Percentiles rank a stretch among this genome's conserved stretches.
These are phyloP conservation scores for Petrocephalus sullivani DNA, from an alignment of 2,797 vertebrate genomes.

Conservation along the genomic window DNA sequence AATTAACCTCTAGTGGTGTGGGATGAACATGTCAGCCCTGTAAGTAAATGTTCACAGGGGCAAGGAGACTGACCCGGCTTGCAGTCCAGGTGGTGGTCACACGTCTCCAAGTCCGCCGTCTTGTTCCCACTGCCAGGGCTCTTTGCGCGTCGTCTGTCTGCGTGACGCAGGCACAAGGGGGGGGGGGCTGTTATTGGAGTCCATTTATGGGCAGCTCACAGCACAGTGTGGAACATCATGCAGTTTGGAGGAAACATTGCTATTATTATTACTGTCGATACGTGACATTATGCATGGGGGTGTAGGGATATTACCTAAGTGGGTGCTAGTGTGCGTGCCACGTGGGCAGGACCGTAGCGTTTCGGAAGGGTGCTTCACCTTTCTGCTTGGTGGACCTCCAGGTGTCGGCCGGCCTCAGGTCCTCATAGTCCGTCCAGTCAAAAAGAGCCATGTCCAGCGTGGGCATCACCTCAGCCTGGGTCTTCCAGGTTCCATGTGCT, in stretches of 20 bases:
- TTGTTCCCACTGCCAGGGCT: not conserved
- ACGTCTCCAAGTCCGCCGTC: slow-evolving; percentile 15
- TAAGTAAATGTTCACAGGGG: not conserved
- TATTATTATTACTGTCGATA: not conserved
- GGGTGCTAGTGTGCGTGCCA: not conserved
- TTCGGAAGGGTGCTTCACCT: slow-evolving; percentile 47
- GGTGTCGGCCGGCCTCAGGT: slow-evolving; percentile 61
- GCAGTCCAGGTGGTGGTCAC: slow-evolving; percentile 42
- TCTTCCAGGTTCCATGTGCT: not conserved
- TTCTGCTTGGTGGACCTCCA: slow-evolving; percentile 67
- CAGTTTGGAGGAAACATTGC: not conserved
- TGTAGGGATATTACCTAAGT: not conserved
- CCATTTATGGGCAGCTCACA: not conserved
- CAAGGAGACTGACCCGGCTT: slow-evolving; percentile 28
- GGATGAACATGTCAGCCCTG: not conserved
- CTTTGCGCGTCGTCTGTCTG: slow-evolving; percentile 19
- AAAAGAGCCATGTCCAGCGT: slow-evolving; percentile 74
- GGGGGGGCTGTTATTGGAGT: not conserved
- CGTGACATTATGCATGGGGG: not conserved
- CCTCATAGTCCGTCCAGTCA: slow-evolving; percentile 74
- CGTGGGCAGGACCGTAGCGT: not conserved
- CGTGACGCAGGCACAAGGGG: not conserved
- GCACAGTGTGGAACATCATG: not conserved
- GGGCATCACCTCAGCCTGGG: slow-evolving; percentile 66
- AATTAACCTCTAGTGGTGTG: not conserved